Evolutionary conservation across 1,140 invertebrate genomes (phyloP).

Genomic region (Hypothenemus hampei): DNA sequence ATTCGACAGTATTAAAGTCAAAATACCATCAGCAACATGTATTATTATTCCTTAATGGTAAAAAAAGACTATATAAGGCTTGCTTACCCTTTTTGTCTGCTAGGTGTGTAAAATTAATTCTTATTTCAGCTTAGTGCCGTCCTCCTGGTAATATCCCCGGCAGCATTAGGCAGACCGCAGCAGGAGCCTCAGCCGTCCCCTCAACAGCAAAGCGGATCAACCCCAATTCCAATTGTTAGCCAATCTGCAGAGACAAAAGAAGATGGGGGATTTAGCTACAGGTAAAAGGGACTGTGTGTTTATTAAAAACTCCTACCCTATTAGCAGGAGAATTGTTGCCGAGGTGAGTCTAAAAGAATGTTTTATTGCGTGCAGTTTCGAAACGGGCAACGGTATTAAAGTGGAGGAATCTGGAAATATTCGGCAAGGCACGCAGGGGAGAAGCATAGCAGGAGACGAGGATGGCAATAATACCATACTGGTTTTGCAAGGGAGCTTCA

Average conservation of each 20-base stretch:
- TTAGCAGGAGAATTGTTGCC: too few species aligned
- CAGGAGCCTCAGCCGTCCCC: not conserved
- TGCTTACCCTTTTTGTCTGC: too few species aligned
- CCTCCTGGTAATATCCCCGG: slow-evolving; percentile 3
- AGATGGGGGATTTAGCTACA: slow-evolving; percentile 19
- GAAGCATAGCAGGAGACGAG: slow-evolving; percentile 4
- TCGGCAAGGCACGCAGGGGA: not conserved
- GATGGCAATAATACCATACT: not conserved
- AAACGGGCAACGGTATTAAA: slow-evolving; percentile 23
- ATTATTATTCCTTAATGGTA: too few species aligned
- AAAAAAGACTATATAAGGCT: too few species aligned
- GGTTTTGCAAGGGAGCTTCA: slow-evolving; percentile 19
- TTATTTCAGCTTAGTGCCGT: slow-evolving; percentile 7
- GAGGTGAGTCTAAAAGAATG: not conserved
- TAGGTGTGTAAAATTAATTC: not conserved
- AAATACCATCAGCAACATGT: not conserved
- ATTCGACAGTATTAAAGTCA: slow-evolving; percentile 1
- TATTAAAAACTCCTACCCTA: not conserved
- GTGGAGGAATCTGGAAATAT: slow-evolving; percentile 13
- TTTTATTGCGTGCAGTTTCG: slow-evolving; percentile 7
- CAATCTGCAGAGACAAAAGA: slow-evolving; percentile 21
- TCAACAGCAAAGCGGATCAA: slow-evolving; percentile 6
- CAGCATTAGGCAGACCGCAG: slow-evolving; percentile 10
- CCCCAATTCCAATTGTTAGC: slow-evolving; percentile 17
- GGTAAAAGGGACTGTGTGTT: slow-evolving; percentile 1